Evolutionary conservation across 23 tunicate species (phyloP).

Genomic region (Ciona savignyi): DNA sequence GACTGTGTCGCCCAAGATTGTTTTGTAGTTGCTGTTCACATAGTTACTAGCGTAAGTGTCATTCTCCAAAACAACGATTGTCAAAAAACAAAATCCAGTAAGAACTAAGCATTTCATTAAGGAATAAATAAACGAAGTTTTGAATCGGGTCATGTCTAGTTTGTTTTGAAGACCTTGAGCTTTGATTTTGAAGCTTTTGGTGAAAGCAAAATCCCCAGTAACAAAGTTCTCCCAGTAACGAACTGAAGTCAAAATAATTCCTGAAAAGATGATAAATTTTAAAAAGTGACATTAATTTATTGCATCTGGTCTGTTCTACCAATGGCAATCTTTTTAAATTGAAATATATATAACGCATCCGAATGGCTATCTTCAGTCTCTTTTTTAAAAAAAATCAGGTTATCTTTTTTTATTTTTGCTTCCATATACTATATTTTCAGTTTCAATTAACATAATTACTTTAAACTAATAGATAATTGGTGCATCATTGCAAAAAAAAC

Average conservation of each 20-base stretch:
- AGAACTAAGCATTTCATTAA: constrained; percentile 30
- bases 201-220: constrained; percentile 10
- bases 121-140: constrained; percentile 33
- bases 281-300: too few relatives aligned
- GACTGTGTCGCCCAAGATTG: neutral
- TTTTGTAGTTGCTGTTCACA: neutral
- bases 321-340: neutral
- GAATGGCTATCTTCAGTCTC: too few relatives aligned
- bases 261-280: constrained; percentile 35
- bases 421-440: too few relatives aligned
- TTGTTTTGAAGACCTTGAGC: constrained; percentile 25
- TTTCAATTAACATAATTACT: neutral
- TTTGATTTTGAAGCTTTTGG: constrained; percentile 12
- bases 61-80: constrained; percentile 28
- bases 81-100: constrained; percentile 31
- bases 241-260: constrained; percentile 42
- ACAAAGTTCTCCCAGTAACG: constrained; percentile 94
- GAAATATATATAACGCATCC: too few relatives aligned
- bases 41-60: constrained; percentile 11
- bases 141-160: constrained; percentile 48
- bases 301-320: neutral
- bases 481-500: too few relatives aligned
- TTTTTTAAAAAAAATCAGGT: too few relatives aligned
- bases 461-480: too few relatives aligned
- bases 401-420: too few relatives aligned